Conservation (phyloP, 2,797 vertebrate genomes). For the Sylvia borin region DNA sequence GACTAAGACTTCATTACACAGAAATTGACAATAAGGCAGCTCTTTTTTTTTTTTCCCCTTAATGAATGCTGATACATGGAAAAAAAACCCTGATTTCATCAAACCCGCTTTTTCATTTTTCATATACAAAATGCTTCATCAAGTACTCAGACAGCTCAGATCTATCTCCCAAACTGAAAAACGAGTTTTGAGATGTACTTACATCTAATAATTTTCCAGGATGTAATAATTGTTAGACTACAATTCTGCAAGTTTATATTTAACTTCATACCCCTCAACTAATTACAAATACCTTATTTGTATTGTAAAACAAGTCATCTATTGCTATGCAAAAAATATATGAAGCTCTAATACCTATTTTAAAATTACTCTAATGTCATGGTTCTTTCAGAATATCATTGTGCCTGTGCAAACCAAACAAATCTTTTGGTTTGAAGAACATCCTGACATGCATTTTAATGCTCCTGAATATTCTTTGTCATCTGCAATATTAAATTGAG, state of each 20-base stretch:
- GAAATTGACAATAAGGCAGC: not conserved
- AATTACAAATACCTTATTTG: constrained; percentile 5
- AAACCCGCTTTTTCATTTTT: not conserved
- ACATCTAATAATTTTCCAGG: not conserved
- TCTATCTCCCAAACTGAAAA: not conserved
- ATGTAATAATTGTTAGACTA: not conserved
- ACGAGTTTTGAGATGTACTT: not conserved
- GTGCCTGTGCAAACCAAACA: not conserved
- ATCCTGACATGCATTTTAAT: not conserved
- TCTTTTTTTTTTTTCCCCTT: not conserved
- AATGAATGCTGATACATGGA: not conserved
- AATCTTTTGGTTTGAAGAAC: not conserved
- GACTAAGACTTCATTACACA: not conserved
- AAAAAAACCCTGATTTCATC: not conserved
- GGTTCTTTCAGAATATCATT: not conserved
- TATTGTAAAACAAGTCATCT: not conserved
- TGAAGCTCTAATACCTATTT: constrained; percentile 1
- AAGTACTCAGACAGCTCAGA: not conserved
- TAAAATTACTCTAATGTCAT: not conserved
- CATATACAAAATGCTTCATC: not conserved
- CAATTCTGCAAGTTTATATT: not conserved
- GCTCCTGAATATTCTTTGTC: not conserved
- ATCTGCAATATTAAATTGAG: not conserved
- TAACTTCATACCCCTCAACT: not conserved
- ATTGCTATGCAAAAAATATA: not conserved